A percentile compares a stretch with the other conserved stretches of the same genome.
Evolutionary conservation across 2,113 vertebrate species (phyloP).

Genomic region (Onychostoma macrolepis): DNA sequence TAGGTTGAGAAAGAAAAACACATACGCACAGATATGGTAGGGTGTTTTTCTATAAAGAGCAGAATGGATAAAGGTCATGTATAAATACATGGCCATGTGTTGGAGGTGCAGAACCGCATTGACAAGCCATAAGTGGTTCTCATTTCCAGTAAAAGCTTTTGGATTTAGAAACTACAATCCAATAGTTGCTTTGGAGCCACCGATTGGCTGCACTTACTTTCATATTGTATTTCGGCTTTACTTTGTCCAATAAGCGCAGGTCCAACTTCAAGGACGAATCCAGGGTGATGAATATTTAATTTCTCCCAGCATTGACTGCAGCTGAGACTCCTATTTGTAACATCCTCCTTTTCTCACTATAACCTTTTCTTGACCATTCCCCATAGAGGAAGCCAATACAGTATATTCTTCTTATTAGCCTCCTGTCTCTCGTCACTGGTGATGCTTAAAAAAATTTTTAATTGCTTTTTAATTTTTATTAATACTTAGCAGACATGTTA

Average conservation of each 20-base stretch:
- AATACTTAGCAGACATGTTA: not conserved
- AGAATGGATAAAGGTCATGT: constrained; percentile 3
- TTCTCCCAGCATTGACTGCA: constrained; percentile 55
- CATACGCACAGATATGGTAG: not conserved
- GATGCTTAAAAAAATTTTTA: not conserved
- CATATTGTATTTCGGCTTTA: constrained; percentile 53
- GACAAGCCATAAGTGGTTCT: not conserved
- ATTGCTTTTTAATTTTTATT: too few relatives aligned
- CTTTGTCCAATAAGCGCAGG: constrained; percentile 62
- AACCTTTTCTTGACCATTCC: constrained; percentile 20
- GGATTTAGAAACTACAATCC: constrained; percentile 23
- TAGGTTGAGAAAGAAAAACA: constrained; percentile 14
- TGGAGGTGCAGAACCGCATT: not conserved
- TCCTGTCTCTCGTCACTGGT: not conserved
- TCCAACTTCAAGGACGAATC: constrained; percentile 68
- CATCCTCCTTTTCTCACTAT: not conserved
- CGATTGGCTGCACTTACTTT: constrained; percentile 43
- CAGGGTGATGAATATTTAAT: constrained; percentile 75
- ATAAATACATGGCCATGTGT: not conserved
- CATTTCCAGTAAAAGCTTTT: constrained; percentile 27
- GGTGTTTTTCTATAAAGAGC: not conserved
- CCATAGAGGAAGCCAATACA: not conserved
- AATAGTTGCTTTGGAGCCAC: constrained; percentile 12
- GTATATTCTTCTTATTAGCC: not conserved
- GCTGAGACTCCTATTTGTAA: not conserved